Base-by-base conservation (phyloP, 2,888 invertebrate genomes). In the Gerris lacustris region DNA sequence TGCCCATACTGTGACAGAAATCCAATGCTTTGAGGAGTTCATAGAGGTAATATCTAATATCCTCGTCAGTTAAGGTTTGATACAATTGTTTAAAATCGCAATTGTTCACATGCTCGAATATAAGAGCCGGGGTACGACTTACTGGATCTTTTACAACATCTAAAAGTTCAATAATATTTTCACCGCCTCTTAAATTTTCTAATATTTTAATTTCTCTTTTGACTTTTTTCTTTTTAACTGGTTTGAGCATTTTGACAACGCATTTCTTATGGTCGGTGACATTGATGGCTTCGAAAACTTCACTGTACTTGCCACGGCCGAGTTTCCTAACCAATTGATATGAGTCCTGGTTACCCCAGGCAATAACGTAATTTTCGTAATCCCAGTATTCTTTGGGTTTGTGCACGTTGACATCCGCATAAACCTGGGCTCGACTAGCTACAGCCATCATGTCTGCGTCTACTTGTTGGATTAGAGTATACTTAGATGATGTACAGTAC, bases 181-280 rank as follows among this genome's bases (percentile, higher is more conserved):
- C 97, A 82, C 99, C 99, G 78, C 97, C 97, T 81, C 96, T 88
- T 81, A 99, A 87, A 85, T 99, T 99, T 86, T 99, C 98, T 86
- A 99, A 87, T 83, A 99, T 99, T 86, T 99, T 99, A 80, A 99
- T 99, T 86, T 99, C 99, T 82, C 99, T 87, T 88, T 99, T 99
- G 78, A 99, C 99, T 88, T 99, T 99, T 93, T 99, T 99, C 93
- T 99, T 99, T 87, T 99, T 99, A 72, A 99, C 99, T 79, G 99
- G 99, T 92, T 92, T 95, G 82, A 95, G 87, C 87, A 97, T 96
- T 91, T 99, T 99, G 79, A 99, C 96, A 84, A 99, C 99, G 87
- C 97, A 97, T 84, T 98, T 98, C 82, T 97, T 97, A 85, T 94
- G 96, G 84, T 91, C 95, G 82, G 92, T 93, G 81, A 97, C 89